Conservation (phyloP, 2,888 invertebrate genomes). For the Andrena camellia region DNA sequence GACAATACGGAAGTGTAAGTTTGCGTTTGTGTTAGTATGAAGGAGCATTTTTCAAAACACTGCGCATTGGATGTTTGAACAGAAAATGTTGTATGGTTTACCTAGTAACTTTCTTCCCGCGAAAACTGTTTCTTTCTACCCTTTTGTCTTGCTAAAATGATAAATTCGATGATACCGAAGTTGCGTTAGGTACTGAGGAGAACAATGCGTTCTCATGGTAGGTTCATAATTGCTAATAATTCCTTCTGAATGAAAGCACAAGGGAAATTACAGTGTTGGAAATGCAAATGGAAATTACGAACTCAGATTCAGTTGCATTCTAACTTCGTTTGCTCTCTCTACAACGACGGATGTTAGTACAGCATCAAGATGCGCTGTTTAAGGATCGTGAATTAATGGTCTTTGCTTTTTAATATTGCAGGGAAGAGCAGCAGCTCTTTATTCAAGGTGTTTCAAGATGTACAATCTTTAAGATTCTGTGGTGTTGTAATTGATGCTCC, state of each 20-base stretch:
- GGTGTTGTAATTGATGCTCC: too few species aligned
- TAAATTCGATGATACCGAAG: background rate
- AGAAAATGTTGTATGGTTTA: too few species aligned
- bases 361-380: background rate
- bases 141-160: background rate
- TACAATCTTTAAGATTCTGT: too few species aligned
- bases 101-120: too few species aligned
- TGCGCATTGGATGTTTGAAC: too few species aligned
- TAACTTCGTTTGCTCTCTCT: background rate
- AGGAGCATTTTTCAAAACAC: too few species aligned
- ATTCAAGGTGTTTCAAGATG: too few species aligned
- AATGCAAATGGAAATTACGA: conserved; percentile 13
- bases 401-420: background rate
- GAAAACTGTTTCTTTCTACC: background rate
- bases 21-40: too few species aligned
- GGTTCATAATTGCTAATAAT: conserved; percentile 10
- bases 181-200: background rate
- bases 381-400: background rate
- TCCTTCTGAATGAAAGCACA: conserved; percentile 6
- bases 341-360: background rate
- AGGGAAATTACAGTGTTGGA: conserved; percentile 5
- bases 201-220: background rate
- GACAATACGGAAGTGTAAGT: too few species aligned
- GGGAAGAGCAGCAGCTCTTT: too few species aligned
- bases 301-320: background rate